Evolutionary conservation across 2,113 vertebrate species (phyloP).

Genomic region (Crotalus viridis): DNA sequence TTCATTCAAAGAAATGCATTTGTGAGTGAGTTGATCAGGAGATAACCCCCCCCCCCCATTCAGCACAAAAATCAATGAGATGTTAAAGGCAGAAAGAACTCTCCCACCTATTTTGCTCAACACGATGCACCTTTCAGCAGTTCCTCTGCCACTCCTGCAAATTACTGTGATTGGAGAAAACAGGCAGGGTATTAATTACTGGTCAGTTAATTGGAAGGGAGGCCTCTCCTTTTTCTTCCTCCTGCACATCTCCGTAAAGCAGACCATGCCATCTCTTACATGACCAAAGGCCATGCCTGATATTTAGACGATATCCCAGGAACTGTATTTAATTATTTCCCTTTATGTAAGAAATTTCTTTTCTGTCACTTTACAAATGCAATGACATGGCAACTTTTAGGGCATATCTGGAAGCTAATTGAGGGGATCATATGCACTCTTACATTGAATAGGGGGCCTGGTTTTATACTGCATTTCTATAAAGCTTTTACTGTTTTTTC

Average conservation of each 20-base stretch:
- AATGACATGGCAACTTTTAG: neutral
- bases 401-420: neutral
- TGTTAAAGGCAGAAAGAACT: neutral
- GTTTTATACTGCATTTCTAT: neutral
- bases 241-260: neutral
- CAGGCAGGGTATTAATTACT: neutral
- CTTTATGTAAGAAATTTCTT: neutral
- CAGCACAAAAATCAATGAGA: neutral
- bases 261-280: neutral
- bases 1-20: neutral
- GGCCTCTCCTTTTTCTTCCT: neutral
- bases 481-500: constrained; percentile 49
- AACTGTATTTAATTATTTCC: neutral
- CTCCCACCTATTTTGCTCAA: neutral
- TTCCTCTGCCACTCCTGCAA: neutral
- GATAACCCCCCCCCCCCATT: neutral
- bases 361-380: neutral
- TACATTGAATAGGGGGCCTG: neutral
- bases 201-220: neutral
- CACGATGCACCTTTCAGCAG: neutral
- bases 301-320: neutral
- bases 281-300: neutral
- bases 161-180: neutral
- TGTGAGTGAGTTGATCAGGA: neutral
- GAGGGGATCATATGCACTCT: neutral